Percentiles rank a stretch among this genome's conserved stretches.
phyloP scores from a whole-genome alignment of 2,888 invertebrate species.

The Keiferia lycopersicella region DNA sequence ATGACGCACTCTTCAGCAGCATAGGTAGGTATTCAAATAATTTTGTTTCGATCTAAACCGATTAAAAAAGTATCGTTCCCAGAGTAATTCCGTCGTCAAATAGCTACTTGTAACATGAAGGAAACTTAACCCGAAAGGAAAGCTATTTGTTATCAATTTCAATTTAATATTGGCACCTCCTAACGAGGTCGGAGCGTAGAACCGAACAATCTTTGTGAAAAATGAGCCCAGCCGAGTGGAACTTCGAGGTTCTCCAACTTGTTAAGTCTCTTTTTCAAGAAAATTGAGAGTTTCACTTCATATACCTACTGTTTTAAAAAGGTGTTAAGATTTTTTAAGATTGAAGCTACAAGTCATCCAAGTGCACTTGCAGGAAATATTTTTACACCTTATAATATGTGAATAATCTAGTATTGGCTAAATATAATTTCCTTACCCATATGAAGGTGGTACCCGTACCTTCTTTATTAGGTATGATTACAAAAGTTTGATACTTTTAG shows the following conservation, averaged over 20 bases:
- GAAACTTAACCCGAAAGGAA: not conserved
- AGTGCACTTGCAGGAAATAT: no score
- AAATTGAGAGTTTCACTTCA: not conserved
- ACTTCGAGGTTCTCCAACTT: not conserved
- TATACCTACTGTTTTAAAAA: not conserved
- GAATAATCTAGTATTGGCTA: no score
- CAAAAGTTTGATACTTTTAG: no score
- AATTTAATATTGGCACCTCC: conserved; percentile 17
- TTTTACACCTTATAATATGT: no score
- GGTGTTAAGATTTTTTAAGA: no score
- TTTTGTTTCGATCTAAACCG: no score
- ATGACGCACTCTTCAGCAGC: no score
- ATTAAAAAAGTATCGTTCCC: not conserved
- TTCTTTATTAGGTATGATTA: no score
- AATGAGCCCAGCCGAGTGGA: not conserved
- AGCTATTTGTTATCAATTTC: conserved; percentile 19
- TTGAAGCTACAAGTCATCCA: no score
- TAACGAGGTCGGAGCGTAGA: conserved; percentile 1
- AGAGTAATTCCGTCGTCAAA: not conserved
- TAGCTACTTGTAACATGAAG: not conserved
- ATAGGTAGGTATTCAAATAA: no score
- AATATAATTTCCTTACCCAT: no score
- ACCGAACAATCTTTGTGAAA: conserved; percentile 4
- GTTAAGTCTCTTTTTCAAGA: not conserved
- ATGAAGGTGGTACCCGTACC: no score